Percentiles rank a stretch among this genome's conserved stretches.
Conservation (phyloP, 1,140 invertebrate species). For the Druon quercuslanigerum region DNA sequence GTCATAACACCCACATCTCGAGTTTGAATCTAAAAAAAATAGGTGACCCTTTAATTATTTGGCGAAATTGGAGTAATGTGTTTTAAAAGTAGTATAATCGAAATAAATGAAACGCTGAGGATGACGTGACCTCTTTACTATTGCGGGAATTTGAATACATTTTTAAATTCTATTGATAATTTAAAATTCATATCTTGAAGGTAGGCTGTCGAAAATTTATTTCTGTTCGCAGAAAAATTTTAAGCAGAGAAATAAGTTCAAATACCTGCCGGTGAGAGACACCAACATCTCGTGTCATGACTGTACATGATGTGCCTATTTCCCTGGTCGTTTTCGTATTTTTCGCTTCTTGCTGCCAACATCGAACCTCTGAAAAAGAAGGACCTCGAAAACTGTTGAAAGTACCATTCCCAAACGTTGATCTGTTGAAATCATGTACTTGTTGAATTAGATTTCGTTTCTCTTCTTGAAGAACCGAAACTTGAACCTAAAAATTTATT, state of each 20-base stretch:
- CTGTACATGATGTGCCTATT: conserved; percentile 81
- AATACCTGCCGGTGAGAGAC: conserved; percentile 76
- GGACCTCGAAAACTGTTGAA: conserved; percentile 69
- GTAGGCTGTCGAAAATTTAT: no score
- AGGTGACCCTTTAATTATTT: background rate
- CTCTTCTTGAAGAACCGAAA: conserved; percentile 84
- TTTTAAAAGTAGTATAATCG: no score
- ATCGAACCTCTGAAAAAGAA: conserved; percentile 66
- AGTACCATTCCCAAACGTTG: conserved; percentile 62
- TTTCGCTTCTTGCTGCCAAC: conserved; percentile 46
- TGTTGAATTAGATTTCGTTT: conserved; percentile 80
- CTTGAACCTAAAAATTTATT: conserved; percentile 76
- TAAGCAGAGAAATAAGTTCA: background rate
- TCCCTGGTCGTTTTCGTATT: conserved; percentile 71
- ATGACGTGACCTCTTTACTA: no score
- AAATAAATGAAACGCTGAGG: no score
- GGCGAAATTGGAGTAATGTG: no score
- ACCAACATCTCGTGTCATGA: conserved; percentile 81
- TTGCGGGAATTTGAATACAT: no score
- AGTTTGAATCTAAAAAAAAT: conserved; percentile 40
- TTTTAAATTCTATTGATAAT: no score
- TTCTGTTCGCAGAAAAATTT: no score
- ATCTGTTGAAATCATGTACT: conserved; percentile 68
- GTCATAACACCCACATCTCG: conserved; percentile 66
- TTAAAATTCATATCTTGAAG: no score